A percentile compares a stretch with the other conserved stretches of the same genome.
phyloP scores from a whole-genome alignment of 2,888 invertebrate genomes.

The Zootermopsis nevadensis region DNA sequence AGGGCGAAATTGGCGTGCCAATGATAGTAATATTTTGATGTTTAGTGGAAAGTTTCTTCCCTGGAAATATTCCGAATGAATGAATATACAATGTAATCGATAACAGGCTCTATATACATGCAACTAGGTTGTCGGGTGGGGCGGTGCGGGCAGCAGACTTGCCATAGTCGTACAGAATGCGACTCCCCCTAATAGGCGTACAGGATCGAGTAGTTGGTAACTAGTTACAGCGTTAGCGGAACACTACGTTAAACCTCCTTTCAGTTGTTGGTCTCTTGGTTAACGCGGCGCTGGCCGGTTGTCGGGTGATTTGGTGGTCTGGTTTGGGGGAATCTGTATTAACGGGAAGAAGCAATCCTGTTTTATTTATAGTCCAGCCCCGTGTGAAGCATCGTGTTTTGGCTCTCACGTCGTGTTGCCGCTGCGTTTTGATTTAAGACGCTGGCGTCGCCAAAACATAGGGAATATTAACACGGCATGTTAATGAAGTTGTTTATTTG shows the following conservation, averaged over 20 bases:
- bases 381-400: not conserved
- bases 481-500: no score
- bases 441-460: not conserved
- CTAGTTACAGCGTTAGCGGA: not conserved
- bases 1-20: conserved; percentile 29
- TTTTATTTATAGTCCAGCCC: not conserved
- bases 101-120: not conserved
- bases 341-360: not conserved
- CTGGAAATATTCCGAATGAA: not conserved
- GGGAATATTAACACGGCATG: no score
- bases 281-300: not conserved
- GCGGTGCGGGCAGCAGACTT: not conserved
- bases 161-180: conserved; percentile 11
- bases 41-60: not conserved
- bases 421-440: not conserved
- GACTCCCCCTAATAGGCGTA: not conserved
- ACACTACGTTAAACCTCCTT: not conserved
- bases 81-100: not conserved
- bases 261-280: not conserved
- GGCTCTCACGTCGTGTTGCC: not conserved
- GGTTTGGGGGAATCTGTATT: not conserved
- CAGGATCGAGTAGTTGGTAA: not conserved
- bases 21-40: conserved; percentile 30
- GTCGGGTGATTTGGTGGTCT: conserved; percentile 30
- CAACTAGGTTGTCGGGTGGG: no score